Conservation (phyloP, 2,797 vertebrate species). For the Urocyon cinereoargenteus region DNA sequence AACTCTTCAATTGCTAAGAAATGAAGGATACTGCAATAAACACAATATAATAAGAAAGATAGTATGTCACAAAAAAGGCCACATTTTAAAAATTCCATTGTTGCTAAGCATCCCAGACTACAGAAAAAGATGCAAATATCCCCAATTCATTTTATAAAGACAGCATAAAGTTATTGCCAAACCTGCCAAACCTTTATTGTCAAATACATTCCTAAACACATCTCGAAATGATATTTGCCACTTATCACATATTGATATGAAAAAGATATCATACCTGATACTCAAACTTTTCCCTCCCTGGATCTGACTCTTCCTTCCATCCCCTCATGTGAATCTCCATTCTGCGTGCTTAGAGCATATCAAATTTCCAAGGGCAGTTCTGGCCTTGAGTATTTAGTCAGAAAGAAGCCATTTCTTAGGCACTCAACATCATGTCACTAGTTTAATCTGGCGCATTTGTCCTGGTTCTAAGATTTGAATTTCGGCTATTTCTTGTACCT, state of each 20-base stretch:
- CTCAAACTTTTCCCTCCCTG: not conserved
- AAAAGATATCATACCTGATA: not conserved
- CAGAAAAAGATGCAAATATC: not conserved
- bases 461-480: conserved; percentile 15
- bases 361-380: not conserved
- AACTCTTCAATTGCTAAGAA: not conserved
- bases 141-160: not conserved
- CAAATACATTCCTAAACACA: not conserved
- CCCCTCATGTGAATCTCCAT: not conserved
- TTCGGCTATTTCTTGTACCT: not conserved
- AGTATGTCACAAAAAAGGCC: not conserved
- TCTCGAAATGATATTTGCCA: not conserved
- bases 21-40: not conserved
- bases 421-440: not conserved
- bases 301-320: not conserved
- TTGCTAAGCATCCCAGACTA: not conserved
- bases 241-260: not conserved
- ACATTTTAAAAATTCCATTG: conserved; percentile 39
- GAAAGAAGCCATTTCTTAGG: not conserved
- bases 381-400: not conserved
- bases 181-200: not conserved
- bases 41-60: not conserved
- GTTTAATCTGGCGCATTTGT: not conserved
- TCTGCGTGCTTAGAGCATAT: not conserved
- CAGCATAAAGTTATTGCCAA: not conserved